These are phyloP conservation scores for Cancer borealis DNA, from an alignment of 2,888 invertebrate species.

Conservation along the genomic window DNA sequence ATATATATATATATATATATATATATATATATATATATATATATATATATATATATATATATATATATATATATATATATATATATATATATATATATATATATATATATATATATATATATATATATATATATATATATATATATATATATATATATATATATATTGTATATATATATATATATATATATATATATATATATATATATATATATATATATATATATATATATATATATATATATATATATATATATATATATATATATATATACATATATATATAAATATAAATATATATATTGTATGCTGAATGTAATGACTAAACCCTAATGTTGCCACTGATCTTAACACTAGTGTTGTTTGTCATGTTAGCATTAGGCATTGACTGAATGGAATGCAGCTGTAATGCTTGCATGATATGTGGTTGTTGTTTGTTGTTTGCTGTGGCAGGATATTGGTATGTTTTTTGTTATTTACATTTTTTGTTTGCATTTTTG, in stretches of 20 bases:
- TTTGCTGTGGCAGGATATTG: constrained; percentile 36
- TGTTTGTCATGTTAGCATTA: constrained; percentile 27
- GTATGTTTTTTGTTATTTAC: constrained; percentile 2
- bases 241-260: constrained; percentile 1
- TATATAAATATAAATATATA: constrained; percentile 22
- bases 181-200: not conserved
- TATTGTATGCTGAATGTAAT: constrained; percentile 20
- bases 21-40: not conserved
- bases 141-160: constrained; percentile 51
- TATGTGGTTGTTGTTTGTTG: constrained; percentile 26
- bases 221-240: not conserved
- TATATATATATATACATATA: not conserved
- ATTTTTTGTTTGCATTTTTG: constrained; percentile 25
- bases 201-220: constrained; percentile 34
- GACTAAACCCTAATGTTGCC: not conserved
- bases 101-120: constrained; percentile 36
- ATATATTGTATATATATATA: not conserved
- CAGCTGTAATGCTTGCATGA: constrained; percentile 36
- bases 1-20: not conserved
- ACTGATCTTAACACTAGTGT: constrained; percentile 16
- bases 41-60: constrained; percentile 27
- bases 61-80: not conserved
- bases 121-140: constrained; percentile 64
- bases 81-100: constrained; percentile 1
- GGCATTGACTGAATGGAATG: constrained; percentile 4